Conservation (phyloP, 2,797 vertebrate species). For the Delichon dasypus region DNA sequence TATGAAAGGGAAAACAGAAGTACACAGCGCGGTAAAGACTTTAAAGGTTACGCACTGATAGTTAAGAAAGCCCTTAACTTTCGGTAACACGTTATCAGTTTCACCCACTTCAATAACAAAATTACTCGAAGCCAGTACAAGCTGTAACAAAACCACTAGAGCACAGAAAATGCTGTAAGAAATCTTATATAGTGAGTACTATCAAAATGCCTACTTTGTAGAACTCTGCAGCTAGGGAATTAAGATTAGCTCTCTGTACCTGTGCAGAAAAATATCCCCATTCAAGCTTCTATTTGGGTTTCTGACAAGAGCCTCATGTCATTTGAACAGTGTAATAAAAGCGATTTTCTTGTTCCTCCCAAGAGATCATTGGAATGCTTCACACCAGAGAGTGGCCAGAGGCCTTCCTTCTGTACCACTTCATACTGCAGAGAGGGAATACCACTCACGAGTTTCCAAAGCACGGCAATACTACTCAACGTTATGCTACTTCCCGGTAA, state of each 20-base stretch:
- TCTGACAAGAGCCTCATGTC: neutral
- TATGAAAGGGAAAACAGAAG: neutral
- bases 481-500: neutral
- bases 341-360: neutral
- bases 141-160: neutral
- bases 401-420: neutral
- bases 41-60: neutral
- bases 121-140: neutral
- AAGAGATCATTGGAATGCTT: fast-evolving
- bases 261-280: neutral
- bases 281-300: neutral
- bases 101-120: neutral
- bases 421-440: fast-evolving
- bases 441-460: too few relatives aligned
- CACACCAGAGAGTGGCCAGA: neutral
- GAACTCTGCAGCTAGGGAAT: neutral
- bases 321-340: neutral
- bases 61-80: neutral
- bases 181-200: neutral
- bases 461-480: fast-evolving
- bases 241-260: neutral
- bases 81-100: neutral
- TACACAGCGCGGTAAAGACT: neutral
- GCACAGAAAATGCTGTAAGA: neutral
- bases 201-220: neutral